Base-by-base conservation (phyloP, 2,888 invertebrate species). In the Troides aeacus region DNA sequence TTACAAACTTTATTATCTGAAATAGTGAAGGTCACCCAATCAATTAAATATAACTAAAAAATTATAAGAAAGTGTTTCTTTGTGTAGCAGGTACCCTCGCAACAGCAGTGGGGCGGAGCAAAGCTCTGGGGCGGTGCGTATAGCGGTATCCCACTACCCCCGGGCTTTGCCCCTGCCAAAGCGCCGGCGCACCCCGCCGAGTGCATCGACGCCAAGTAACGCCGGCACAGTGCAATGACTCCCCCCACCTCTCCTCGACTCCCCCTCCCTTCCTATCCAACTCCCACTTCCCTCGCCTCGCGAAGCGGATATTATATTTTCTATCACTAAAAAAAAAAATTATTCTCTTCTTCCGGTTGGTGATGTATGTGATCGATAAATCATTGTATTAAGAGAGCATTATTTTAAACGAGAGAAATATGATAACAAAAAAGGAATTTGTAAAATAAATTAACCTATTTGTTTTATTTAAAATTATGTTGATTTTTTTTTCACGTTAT, bases 371-470 rank as follows among this genome's bases (percentile, higher is more conserved):
- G 86, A 89, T 87, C 87, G 89, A 90, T 86, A 92, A 91, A 92
- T 92, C 92, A 91, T 92, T 92, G 92, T 91, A 92, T 87, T 88
- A 87, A 88, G 88, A 88, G 90, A 92, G 86, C 88, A 88, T 92
- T 46, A 92, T 91, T 92, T 89, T 92, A 91, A 70, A 91, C 85
- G 88, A 92, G 91, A 92, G 92, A 90, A 92, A 92, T 90, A 92
- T 92, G 92, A 92, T 92, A 92, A 91, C 91, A 89, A 89, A 88
- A 46, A 89, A 91, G 89, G 89, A 90, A 90, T 91, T 92, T 92
- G 88, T 91, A 90, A 90, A 92, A 92, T 91, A 90, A 92, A 92
- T 90, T 92, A 90, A 92, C 88, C 83, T 89, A 92, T 90, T 92
- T 90, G 92, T 92, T 92, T 92, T 91, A 92, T 92, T 92, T 90